phyloP scores from a whole-genome alignment of 64 coral and sea anemone genomes.

The Dendrophyllia cribrosa region DNA sequence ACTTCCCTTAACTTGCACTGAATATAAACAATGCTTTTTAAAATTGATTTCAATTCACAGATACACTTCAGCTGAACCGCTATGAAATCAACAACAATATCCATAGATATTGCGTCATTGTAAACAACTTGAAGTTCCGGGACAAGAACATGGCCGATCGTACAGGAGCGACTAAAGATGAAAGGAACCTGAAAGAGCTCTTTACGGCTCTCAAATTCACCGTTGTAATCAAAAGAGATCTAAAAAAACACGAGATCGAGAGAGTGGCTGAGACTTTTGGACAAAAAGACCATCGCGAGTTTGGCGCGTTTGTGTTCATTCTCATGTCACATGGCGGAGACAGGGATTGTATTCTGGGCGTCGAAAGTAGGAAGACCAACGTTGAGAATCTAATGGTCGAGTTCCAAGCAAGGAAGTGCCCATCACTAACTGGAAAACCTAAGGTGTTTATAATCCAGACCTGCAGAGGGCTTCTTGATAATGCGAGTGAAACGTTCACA shows the following conservation, averaged over 20 bases:
- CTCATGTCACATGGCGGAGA: slow-evolving; percentile 65
- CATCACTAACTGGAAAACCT: slow-evolving; percentile 46
- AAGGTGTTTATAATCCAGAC: slow-evolving; percentile 64
- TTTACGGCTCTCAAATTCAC: slow-evolving; percentile 25
- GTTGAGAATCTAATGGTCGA: slow-evolving; percentile 47
- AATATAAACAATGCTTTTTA: too few relatives aligned
- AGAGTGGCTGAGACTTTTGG: background rate
- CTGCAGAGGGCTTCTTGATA: background rate
- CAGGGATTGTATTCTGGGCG: slow-evolving; percentile 13
- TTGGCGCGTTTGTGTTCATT: slow-evolving; percentile 53
- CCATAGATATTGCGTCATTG: slow-evolving; percentile 54
- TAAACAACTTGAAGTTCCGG: slow-evolving; percentile 41
- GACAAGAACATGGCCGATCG: background rate
- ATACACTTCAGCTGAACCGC: background rate
- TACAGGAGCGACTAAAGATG: slow-evolving; percentile 35
- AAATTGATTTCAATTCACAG: background rate
- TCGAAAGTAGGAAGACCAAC: background rate
- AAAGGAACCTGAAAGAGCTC: background rate
- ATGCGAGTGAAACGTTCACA: background rate
- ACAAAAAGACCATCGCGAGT: background rate
- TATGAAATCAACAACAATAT: slow-evolving; percentile 16
- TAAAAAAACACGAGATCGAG: background rate
- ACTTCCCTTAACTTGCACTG: too few relatives aligned
- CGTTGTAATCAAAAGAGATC: slow-evolving; percentile 33
- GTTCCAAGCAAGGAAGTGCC: slow-evolving; percentile 11